These are phyloP conservation scores for Hemiprocne comata DNA, from an alignment of 2,113 vertebrate species.

Conservation along the genomic window DNA sequence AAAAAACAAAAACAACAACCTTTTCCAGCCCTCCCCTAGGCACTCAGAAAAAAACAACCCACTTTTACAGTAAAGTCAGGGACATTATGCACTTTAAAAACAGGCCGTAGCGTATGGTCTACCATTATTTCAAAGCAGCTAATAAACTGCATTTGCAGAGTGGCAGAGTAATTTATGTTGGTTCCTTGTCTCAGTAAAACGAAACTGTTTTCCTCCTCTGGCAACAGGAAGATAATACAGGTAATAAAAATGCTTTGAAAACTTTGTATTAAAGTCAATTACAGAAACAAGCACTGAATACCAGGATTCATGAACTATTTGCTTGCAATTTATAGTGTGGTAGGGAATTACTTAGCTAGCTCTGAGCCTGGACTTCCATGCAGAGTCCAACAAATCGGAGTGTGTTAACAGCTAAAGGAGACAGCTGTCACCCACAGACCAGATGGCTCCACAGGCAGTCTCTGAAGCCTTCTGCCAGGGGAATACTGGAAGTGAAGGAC, in stretches of 20 bases:
- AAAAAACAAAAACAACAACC: no score
- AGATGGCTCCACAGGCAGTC: not conserved
- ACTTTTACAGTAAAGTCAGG: not conserved
- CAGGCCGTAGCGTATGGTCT: not conserved
- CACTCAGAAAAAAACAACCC: not conserved
- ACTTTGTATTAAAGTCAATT: conserved; percentile 29
- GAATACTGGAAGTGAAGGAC: not conserved
- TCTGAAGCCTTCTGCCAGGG: not conserved
- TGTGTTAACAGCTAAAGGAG: conserved; percentile 11
- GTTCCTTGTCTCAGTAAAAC: not conserved
- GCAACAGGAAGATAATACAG: not conserved
- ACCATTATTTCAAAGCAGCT: not conserved
- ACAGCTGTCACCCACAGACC: not conserved
- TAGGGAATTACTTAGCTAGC: conserved; percentile 3
- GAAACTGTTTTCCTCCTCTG: conserved; percentile 6
- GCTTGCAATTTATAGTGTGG: not conserved
- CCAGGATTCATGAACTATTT: not conserved
- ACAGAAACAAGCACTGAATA: conserved; percentile 21
- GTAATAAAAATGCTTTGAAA: conserved; percentile 54
- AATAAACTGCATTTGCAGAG: conserved; percentile 2
- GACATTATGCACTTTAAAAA: not conserved
- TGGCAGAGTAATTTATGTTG: not conserved
- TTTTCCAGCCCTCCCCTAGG: not conserved
- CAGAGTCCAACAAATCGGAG: not conserved
- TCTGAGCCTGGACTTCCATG: not conserved